Evolutionary conservation across 2,113 vertebrate species (phyloP).

Genomic region (Mellivora capensis): DNA sequence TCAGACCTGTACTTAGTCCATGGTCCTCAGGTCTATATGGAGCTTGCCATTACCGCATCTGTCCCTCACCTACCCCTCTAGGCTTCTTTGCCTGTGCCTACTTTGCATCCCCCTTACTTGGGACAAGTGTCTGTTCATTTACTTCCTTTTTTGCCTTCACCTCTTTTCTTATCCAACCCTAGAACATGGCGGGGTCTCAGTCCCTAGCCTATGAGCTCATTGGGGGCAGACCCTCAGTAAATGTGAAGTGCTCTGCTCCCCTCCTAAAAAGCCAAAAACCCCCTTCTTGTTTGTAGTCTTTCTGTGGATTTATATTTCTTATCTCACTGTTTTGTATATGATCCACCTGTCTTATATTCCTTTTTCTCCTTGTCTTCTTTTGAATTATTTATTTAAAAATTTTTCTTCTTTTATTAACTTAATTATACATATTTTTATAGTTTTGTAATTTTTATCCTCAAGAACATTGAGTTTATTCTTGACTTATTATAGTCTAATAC

Average conservation of each 20-base stretch:
- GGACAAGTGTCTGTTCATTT: background rate
- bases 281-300: background rate
- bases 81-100: background rate
- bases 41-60: background rate
- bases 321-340: background rate
- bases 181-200: background rate
- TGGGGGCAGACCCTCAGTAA: slow-evolving; percentile 52
- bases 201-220: slow-evolving; percentile 35
- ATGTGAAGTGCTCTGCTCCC: background rate
- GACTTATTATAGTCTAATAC: background rate
- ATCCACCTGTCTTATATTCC: background rate
- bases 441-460: background rate
- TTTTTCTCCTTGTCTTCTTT: background rate
- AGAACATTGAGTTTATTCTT: background rate
- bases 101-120: background rate
- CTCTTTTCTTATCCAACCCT: background rate
- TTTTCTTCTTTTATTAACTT: background rate
- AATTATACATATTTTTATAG: background rate
- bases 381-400: background rate
- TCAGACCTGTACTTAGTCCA: background rate
- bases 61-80: background rate
- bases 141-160: background rate
- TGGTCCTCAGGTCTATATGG: background rate
- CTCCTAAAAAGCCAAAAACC: too few relatives aligned
- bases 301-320: background rate